Base-by-base conservation (phyloP, 2,797 vertebrate species). In the Sphenopsis melanotis region DNA sequence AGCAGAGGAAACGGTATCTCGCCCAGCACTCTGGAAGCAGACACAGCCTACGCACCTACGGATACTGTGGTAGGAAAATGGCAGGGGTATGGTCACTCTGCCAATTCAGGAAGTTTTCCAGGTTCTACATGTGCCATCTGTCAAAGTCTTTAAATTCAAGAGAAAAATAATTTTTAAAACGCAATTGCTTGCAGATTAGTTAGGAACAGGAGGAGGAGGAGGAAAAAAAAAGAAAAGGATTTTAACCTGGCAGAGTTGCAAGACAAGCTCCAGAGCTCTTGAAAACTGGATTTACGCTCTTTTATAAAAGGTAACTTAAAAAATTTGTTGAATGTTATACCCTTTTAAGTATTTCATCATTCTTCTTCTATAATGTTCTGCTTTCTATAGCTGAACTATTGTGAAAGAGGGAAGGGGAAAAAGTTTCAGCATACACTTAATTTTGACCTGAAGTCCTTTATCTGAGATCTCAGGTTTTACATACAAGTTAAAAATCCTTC, bases 21-120 rank as follows among this genome's bases (percentile, higher is more conserved):
- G 5, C 72, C 59, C 74, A 87, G 80, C 56, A 29, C 74, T 84
- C 85, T 65, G 66, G 76, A 94, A 86, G 80, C 66, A 37, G 60
- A 69, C 34, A 27, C 92, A 93, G 95, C 95, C 93, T 86, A 95
- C 91, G 27, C 95, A 90, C 92, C 89, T 95, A 93, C 91, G 72
- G 93, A 89, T 79, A 86, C 77, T 72, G 70, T 20, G 1, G 83
- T 53, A 86, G 66, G 80, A 83, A 96, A 87, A 96, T 90, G 91
- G 96, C 80, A 95, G n/a, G 74, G 63, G 52, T 89, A 93, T 76
- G 93, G 96, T 96, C 95, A 97, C 77, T 93, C 78, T 96, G 96
- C 92, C 94, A 96, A 95, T 89, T 80, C 92, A 97, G 95, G 91
- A 96, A 96, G 61, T 90, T 96, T 96, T 95, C 95, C 95, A 96